Conservation (phyloP, 2,797 vertebrate genomes). For the Myotis findleyi region DNA sequence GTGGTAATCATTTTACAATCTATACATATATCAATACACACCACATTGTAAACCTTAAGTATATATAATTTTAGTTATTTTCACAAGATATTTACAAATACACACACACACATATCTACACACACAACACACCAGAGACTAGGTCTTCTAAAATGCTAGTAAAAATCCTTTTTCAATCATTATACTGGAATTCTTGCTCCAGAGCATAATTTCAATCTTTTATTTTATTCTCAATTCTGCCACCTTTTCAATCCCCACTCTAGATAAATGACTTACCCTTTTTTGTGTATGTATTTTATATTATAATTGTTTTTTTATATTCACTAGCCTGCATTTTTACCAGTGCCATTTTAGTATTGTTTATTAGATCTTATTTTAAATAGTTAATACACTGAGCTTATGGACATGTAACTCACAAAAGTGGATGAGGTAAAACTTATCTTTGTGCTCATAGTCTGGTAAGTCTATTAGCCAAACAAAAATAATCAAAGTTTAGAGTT, state of each 20-base stretch:
- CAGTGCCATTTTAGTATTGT: neutral
- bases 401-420: neutral
- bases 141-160: neutral
- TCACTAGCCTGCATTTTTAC: neutral
- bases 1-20: neutral
- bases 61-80: neutral
- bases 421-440: neutral
- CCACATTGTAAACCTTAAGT: neutral
- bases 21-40: neutral
- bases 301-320: neutral
- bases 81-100: neutral
- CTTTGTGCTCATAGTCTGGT: neutral
- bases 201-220: neutral
- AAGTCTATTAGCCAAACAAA: neutral
- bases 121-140: neutral
- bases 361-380: neutral
- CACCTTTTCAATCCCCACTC: neutral
- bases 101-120: neutral
- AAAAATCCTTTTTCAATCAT: neutral
- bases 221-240: neutral
- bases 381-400: neutral
- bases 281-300: neutral
- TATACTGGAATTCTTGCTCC: neutral
- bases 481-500: neutral
- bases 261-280: neutral